Base-by-base conservation (phyloP, 2,888 invertebrate genomes). In the Alitta virens region DNA sequence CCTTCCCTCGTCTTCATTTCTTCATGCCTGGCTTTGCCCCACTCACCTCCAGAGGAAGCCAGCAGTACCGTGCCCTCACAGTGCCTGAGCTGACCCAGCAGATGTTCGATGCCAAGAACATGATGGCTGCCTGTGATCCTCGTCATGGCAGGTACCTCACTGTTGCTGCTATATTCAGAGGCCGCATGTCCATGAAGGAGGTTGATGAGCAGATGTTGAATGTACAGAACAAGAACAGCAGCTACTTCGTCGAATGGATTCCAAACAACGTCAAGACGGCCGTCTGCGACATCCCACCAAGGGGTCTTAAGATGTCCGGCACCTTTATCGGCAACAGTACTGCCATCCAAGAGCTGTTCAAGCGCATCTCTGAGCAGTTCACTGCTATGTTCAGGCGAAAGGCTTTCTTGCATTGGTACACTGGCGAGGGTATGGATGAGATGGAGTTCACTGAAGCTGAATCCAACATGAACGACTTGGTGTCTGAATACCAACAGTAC, bases 101-200 rank as follows among this genome's bases (percentile, higher is more conserved):
- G 55, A 55, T 55, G 55, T 55, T 55, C 23, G 55, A 55, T 55
- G 55, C 55, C 40, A 55, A 55, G 40, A 55, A 55, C 55, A 55
- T 55, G 55, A 55, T 55, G 55, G 55, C 55, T 38, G 55, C 55
- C 38, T 55, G 55, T 23, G 55, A 55, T 38, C 55, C 55, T 33
- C 55, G 55, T 18, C 55, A 55, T 18, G 55, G 55, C 38, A 27
- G 55, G n/a, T 55, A 55, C 40, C 55, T 55, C 21, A 55, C 55
- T 1, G 55, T 55, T 16, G 55, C 55, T n/a, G 55, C 55, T 9
- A 55, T 68, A 57, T 56, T 56, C 56, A 42, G 56, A 43, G 56
- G 77, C 40, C 75, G 76, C 58, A 76, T 77, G 76, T 76, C 76
- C 64, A 77, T 77, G 77, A 76, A 75, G 65, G 76, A 76, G 60